A percentile compares a stretch with the other conserved stretches of the same genome.
These are phyloP conservation scores for Ephialtes manifestator DNA, from an alignment of 2,888 invertebrate genomes.

Conservation along the genomic window DNA sequence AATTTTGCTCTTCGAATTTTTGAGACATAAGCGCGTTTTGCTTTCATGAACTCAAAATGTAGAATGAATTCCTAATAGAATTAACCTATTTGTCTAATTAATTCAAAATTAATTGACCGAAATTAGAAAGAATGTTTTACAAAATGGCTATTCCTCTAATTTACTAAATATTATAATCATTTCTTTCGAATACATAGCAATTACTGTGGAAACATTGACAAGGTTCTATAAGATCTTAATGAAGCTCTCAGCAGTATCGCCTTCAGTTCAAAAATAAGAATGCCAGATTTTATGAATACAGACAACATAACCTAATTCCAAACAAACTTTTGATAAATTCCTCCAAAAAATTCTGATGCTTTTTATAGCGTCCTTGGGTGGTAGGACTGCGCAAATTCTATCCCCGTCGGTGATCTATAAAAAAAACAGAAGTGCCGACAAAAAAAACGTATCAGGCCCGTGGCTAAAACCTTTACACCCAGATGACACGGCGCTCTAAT, in stretches of 20 bases:
- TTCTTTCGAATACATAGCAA: neutral
- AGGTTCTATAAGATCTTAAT: neutral
- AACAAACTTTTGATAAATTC: neutral
- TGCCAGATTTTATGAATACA: neutral
- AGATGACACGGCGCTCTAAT: constrained; percentile 48
- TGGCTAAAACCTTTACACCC: constrained; percentile 40
- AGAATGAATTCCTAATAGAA: no score
- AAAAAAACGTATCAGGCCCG: constrained; percentile 7
- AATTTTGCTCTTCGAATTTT: no score
- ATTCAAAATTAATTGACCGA: no score
- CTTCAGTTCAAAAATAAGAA: neutral
- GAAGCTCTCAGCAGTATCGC: neutral
- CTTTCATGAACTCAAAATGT: no score
- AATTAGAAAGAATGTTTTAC: no score
- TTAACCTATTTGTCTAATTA: no score
- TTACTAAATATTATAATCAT: neutral
- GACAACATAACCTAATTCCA: neutral
- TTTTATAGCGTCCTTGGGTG: neutral
- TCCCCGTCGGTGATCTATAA: neutral
- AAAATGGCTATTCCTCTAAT: no score
- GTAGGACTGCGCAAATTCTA: constrained; percentile 1
- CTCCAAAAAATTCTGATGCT: neutral
- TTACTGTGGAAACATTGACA: neutral
- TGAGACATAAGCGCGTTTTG: no score
- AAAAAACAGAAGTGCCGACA: constrained; percentile 14